Percentiles rank a stretch among this genome's conserved stretches.
phyloP scores from a whole-genome alignment of 2,888 invertebrate species.

The Penaeus monodon region DNA sequence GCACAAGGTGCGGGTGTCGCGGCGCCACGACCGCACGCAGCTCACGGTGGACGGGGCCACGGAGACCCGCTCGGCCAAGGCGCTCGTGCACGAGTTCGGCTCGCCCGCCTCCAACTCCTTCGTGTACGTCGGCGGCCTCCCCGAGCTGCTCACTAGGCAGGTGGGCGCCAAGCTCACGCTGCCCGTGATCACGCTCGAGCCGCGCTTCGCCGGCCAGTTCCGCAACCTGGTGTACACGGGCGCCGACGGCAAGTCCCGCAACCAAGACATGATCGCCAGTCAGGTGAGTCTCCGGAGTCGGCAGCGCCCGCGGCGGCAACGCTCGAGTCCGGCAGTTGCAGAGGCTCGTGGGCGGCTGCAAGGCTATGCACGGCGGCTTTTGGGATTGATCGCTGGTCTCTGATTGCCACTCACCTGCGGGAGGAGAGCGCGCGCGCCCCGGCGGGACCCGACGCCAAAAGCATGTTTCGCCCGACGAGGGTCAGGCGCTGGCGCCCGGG shows the following conservation, averaged over 20 bases:
- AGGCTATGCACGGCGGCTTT: too few relatives aligned
- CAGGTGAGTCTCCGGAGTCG: constrained; percentile 68
- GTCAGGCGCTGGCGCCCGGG: too few relatives aligned
- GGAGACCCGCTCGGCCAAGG: constrained; percentile 79
- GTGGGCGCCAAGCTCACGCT: constrained; percentile 82
- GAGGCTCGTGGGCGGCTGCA: too few relatives aligned
- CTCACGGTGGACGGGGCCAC: constrained; percentile 87
- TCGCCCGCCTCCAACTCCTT: constrained; percentile 81
- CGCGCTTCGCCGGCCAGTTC: constrained; percentile 89
- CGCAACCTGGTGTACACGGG: constrained; percentile 92
- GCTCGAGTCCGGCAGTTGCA: neutral
- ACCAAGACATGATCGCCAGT: constrained; percentile 87
- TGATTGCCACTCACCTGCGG: too few relatives aligned
- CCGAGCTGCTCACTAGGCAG: constrained; percentile 90
- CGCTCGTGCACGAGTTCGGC: constrained; percentile 57
- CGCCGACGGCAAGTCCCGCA: constrained; percentile 80
- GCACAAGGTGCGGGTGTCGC: constrained; percentile 87
- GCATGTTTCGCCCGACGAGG: too few relatives aligned
- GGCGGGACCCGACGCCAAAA: too few relatives aligned
- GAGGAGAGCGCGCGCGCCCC: too few relatives aligned
- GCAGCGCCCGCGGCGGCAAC: neutral
- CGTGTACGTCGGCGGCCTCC: constrained; percentile 97
- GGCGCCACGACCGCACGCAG: constrained; percentile 85
- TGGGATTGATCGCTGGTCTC: too few relatives aligned
- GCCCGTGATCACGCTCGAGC: constrained; percentile 93